A percentile compares a stretch with the other conserved stretches of the same genome.
Conservation (phyloP, 2,888 invertebrate species). For the Euplagia quadripunctaria region DNA sequence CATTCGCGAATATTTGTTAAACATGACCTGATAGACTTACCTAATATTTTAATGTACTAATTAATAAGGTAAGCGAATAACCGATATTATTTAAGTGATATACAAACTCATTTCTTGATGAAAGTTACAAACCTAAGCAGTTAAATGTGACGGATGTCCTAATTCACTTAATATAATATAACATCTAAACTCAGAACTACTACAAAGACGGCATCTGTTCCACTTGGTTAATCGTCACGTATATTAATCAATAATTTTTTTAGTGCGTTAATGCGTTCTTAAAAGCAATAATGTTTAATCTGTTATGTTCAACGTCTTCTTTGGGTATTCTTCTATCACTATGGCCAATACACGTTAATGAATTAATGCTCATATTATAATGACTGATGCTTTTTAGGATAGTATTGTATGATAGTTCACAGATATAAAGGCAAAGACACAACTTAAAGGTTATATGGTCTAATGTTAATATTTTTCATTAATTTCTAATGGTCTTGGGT, state of each 20-base stretch:
- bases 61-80: too few relatives aligned
- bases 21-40: too few relatives aligned
- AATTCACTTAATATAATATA: too few relatives aligned
- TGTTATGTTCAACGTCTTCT: neutral
- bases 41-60: neutral
- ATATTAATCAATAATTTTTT: neutral
- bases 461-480: neutral
- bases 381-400: conserved; percentile 41
- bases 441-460: neutral
- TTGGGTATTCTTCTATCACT: conserved; percentile 11
- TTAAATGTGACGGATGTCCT: too few relatives aligned
- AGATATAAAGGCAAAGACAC: conserved; percentile 4
- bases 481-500: neutral
- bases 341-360: conserved; percentile 11
- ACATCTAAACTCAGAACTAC: neutral
- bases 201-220: neutral
- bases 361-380: conserved; percentile 35
- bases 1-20: neutral
- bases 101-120: too few relatives aligned
- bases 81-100: too few relatives aligned
- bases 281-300: neutral
- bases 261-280: neutral
- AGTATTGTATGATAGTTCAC: conserved; percentile 31
- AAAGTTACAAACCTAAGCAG: too few relatives aligned
- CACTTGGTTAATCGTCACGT: neutral